Evolutionary conservation across 2,797 vertebrate genomes (phyloP).

Genomic region (Etheostoma perlongum): DNA sequence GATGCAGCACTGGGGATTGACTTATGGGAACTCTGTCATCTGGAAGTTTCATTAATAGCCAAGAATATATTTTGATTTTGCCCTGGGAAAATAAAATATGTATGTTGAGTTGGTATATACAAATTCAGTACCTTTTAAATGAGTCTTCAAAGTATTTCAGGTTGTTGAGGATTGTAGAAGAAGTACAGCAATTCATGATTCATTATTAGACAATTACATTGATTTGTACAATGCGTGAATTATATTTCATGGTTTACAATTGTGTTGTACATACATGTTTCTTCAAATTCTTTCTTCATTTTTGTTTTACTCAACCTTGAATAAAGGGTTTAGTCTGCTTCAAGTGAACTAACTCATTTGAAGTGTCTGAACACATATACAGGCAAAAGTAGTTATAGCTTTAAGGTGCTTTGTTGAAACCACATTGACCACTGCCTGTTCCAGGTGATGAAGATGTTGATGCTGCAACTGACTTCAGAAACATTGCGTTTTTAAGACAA

Average conservation of each 20-base stretch:
- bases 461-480: not conserved
- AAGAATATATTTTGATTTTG: not conserved
- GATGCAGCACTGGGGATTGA: constrained; percentile 29
- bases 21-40: constrained; percentile 29
- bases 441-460: too few species aligned
- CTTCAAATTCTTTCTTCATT: not conserved
- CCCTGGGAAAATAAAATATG: not conserved
- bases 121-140: not conserved
- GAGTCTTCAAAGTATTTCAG: not conserved
- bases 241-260: not conserved
- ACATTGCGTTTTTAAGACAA: not conserved
- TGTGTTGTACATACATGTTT: too few species aligned
- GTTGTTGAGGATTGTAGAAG: not conserved
- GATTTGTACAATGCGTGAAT: too few species aligned
- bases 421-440: too few species aligned
- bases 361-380: too few species aligned
- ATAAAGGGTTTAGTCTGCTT: too few species aligned
- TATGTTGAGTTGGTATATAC: not conserved
- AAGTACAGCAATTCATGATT: not conserved
- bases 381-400: too few species aligned
- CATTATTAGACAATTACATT: too few species aligned
- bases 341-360: too few species aligned
- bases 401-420: too few species aligned
- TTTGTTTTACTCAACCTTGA: not conserved
- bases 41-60: constrained; percentile 30